Evolutionary conservation across 2,797 vertebrate species (phyloP).

Genomic region (Malacoraja senta): DNA sequence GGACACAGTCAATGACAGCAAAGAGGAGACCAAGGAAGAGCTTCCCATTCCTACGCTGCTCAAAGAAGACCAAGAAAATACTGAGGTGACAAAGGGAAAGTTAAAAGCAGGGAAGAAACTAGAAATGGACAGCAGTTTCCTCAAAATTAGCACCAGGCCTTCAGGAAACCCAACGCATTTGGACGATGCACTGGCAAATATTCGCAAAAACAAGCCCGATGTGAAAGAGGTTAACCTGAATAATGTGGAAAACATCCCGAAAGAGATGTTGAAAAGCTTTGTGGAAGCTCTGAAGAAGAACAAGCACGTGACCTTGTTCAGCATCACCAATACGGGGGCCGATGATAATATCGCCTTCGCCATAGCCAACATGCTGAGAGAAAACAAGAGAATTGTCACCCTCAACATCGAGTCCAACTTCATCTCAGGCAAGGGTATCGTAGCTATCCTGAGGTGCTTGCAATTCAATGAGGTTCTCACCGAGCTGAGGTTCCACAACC

Average conservation of each 20-base stretch:
- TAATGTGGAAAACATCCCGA: slow-evolving; percentile 97
- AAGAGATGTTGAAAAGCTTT: slow-evolving; percentile 87
- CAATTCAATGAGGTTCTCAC: slow-evolving; percentile 92
- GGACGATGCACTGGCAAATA: slow-evolving; percentile 77
- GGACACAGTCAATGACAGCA: slow-evolving; percentile 38
- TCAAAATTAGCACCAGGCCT: slow-evolving; percentile 86
- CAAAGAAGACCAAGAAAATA: slow-evolving; percentile 55
- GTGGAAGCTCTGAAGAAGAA: slow-evolving; percentile 88
- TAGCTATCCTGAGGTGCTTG: slow-evolving; percentile 88
- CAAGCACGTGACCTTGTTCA: slow-evolving; percentile 80
- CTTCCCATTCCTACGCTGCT: slow-evolving; percentile 38
- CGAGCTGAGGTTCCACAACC: slow-evolving; percentile 94
- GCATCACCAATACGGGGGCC: slow-evolving; percentile 85
- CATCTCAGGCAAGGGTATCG: slow-evolving; percentile 84
- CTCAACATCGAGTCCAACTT: slow-evolving; percentile 92
- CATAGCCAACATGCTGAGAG: slow-evolving; percentile 89
- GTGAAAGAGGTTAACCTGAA: slow-evolving; percentile 90
- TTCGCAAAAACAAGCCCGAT: slow-evolving; percentile 73
- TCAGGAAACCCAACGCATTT: slow-evolving; percentile 95
- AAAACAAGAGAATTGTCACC: slow-evolving; percentile 84
- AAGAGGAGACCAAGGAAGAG: slow-evolving; percentile 29
- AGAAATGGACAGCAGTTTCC: slow-evolving; percentile 67
- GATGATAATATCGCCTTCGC: slow-evolving; percentile 79
- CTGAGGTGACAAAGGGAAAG: slow-evolving; percentile 75
- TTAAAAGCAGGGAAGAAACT: slow-evolving; percentile 80